Conservation (phyloP, 2,888 invertebrate species). For the Epistrophe eligans region DNA sequence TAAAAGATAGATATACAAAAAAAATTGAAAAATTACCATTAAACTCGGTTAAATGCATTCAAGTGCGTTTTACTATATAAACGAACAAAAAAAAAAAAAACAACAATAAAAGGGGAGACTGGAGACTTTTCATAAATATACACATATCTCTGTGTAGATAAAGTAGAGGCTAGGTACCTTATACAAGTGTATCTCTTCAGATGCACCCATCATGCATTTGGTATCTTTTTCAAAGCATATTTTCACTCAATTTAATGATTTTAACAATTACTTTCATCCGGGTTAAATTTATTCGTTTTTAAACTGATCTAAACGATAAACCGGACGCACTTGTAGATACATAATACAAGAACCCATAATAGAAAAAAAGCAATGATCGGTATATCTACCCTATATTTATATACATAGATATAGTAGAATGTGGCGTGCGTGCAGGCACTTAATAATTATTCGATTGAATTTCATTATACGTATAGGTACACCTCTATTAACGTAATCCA, state of each 20-base stretch:
- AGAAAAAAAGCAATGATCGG: background rate
- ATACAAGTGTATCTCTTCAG: slow-evolving; percentile 16
- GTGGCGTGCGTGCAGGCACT: slow-evolving; percentile 46
- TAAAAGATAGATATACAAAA: slow-evolving; percentile 21
- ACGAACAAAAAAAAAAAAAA: background rate
- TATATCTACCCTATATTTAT: no score
- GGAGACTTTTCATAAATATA: background rate
- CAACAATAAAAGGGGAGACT: slow-evolving; percentile 2
- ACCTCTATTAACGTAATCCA: slow-evolving; percentile 64
- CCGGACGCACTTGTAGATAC: slow-evolving; percentile 33
- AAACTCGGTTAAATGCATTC: slow-evolving; percentile 49
- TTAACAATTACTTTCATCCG: slow-evolving; percentile 72
- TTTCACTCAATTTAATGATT: slow-evolving; percentile 74
- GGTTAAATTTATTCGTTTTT: slow-evolving; percentile 52
- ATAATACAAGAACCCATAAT: slow-evolving; percentile 10
- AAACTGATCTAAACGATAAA: slow-evolving; percentile 61
- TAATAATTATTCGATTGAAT: slow-evolving; percentile 64
- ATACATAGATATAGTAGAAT: background rate
- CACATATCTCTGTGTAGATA: background rate
- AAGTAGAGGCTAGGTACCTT: background rate
- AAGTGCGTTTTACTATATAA: slow-evolving; percentile 32
- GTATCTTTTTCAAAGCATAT: slow-evolving; percentile 72
- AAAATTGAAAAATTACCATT: slow-evolving; percentile 12
- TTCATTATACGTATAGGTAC: slow-evolving; percentile 53
- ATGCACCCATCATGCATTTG: slow-evolving; percentile 11